Base-by-base conservation (phyloP, 2,113 vertebrate genomes). In the Marcusenius ussheri region DNA sequence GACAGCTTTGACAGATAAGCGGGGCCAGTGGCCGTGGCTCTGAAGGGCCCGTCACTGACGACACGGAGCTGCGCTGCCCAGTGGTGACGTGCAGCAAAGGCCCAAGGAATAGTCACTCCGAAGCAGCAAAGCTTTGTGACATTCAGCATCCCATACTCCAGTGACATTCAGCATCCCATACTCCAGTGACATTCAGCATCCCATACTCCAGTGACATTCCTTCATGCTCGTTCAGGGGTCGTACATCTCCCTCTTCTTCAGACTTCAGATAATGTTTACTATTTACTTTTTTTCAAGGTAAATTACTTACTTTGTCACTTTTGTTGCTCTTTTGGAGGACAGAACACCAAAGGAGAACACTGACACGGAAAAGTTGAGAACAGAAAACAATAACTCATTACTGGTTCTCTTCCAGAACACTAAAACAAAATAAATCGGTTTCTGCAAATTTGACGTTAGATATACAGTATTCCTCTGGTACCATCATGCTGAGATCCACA, bases 1-100 rank as follows among this genome's bases (percentile, higher is more conserved):
- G 91, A 89, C 92, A 91, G 90, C 90, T 91, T 77, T 90, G 93
- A 91, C 92, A 91, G 90, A 90, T 51, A 74, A 50, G 21, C 11
- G 19, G 62, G 35, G 77, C 90, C 92, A 88, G 88, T 91, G 91
- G 90, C 88, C 24, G 21, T 11, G 45, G 77, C 27, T 21, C 49
- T 24, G 62, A 45, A 46, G 27, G 62, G 46, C 87, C 77, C 47
- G 51, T 90, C 56, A 47, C 50, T 46, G 58, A 31, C 21, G 88
- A 88, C 51, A 87, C 47, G 5, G 70, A 21, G 70, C 47, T 3
- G 27, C 10, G 3, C 47, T 47, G 62, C 62, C 35, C 88, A 39
- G 66, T 35, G 53, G 46, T 66, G 83, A 31, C 46, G 13, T 7
- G 77, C 17, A 9, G 83, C 31, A 10, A 47, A 27, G 58, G 58